These are phyloP conservation scores for Hermaeophaga mercurialis DNA, from an alignment of 2,888 invertebrate genomes.

Conservation along the genomic window DNA sequence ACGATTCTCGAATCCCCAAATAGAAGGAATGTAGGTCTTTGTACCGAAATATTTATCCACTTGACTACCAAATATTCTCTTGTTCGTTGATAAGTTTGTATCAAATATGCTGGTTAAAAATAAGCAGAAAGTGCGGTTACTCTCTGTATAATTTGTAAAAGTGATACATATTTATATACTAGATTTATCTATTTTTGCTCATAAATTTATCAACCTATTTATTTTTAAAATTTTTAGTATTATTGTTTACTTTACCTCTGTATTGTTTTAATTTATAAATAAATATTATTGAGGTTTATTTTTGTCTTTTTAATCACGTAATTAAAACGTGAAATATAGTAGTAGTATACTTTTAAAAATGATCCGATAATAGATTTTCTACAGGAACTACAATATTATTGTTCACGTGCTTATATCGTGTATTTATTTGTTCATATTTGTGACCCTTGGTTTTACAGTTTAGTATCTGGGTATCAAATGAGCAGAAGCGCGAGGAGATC, in stretches of 20 bases:
- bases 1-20: slow-evolving; percentile 7
- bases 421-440: too few species aligned
- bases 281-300: slow-evolving; percentile 33
- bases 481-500: too few species aligned
- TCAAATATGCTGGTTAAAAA: slow-evolving; percentile 8
- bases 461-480: too few species aligned
- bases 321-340: too few species aligned
- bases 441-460: too few species aligned
- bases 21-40: background rate
- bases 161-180: slow-evolving; percentile 41
- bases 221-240: slow-evolving; percentile 43
- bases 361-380: too few species aligned
- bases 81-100: slow-evolving; percentile 14
- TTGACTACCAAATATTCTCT: background rate
- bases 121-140: slow-evolving; percentile 24
- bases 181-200: slow-evolving; percentile 46
- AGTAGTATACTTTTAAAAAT: too few species aligned
- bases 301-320: too few species aligned
- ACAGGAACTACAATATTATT: too few species aligned
- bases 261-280: slow-evolving; percentile 42
- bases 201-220: slow-evolving; percentile 45
- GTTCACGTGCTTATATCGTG: too few species aligned
- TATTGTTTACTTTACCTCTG: slow-evolving; percentile 44
- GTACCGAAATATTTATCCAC: background rate
- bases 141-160: slow-evolving; percentile 38